Conservation (phyloP, 2,888 invertebrate genomes). For the Chymomyza procnemis region DNA sequence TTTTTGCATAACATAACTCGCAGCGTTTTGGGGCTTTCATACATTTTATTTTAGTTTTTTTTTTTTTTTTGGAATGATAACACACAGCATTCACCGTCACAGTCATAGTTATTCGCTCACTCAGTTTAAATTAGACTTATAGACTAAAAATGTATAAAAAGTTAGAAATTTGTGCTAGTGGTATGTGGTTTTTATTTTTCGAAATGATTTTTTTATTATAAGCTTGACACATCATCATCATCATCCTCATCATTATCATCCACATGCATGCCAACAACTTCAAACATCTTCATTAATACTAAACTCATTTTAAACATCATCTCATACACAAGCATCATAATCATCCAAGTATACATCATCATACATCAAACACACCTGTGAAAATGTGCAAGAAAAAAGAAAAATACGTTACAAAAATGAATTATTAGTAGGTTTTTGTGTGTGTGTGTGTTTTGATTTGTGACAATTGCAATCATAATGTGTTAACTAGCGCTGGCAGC, state of each 20-base stretch:
- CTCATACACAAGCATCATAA: conserved; percentile 4
- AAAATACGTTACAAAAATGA: conserved; percentile 14
- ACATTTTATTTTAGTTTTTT: background rate
- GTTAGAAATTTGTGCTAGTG: conserved; percentile 56
- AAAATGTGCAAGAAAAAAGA: conserved; percentile 32
- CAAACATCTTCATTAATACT: conserved; percentile 42
- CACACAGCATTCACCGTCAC: conserved; percentile 47
- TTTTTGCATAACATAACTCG: background rate
- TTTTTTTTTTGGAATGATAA: conserved; percentile 46
- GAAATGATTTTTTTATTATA: background rate
- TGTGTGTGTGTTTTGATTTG: background rate
- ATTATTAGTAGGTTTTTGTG: conserved; percentile 19
- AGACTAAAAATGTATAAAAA: conserved; percentile 30
- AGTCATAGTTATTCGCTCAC: conserved; percentile 18
- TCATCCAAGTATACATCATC: background rate
- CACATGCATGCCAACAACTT: conserved; percentile 30
- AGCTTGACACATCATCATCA: conserved; percentile 1
- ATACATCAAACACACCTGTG: conserved; percentile 30
- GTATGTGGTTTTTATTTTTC: conserved; percentile 11
- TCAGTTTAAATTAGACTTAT: background rate
- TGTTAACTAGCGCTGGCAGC: background rate
- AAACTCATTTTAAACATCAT: conserved; percentile 16
- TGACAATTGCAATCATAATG: background rate
- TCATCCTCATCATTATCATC: conserved; percentile 3
- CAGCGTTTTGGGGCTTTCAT: background rate